These are phyloP conservation scores for Xiphorhynchus elegans DNA, from an alignment of 2,113 vertebrate genomes.

Conservation along the genomic window DNA sequence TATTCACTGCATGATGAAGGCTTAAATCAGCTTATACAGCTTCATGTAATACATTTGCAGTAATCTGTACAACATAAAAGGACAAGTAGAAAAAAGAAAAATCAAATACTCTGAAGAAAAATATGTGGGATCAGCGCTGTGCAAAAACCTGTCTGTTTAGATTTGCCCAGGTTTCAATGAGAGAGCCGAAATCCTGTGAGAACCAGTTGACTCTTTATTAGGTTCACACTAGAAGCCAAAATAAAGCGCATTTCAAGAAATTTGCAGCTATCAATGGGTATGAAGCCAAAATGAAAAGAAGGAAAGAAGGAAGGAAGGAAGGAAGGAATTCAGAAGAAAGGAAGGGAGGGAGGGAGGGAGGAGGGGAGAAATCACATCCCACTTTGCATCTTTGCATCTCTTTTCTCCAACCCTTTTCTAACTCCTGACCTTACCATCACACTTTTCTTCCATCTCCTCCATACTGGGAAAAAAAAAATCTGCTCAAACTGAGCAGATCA, in stretches of 20 bases:
- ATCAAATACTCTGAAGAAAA: not conserved
- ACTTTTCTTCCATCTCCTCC: not conserved
- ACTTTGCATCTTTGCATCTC: not conserved
- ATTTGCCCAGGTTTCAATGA: not conserved
- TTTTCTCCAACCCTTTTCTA: not conserved
- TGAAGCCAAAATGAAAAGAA: not conserved
- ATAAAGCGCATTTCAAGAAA: not conserved
- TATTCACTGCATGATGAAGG: not conserved
- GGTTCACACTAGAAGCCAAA: not conserved
- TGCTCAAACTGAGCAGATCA: not conserved
- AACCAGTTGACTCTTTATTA: not conserved
- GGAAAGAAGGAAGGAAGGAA: not conserved
- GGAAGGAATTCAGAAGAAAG: too few species aligned
- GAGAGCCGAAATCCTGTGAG: not conserved
- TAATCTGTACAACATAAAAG: not conserved
- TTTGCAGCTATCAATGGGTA: not conserved
- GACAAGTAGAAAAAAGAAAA: not conserved
- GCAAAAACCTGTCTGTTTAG: not conserved
- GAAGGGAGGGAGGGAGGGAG: too few species aligned
- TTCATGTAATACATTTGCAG: not conserved
- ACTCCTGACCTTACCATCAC: not conserved
- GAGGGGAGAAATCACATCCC: not conserved
- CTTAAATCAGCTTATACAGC: not conserved
- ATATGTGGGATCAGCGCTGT: not conserved
- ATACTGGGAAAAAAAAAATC: not conserved